These are phyloP conservation scores for Conistra vaccinii DNA, from an alignment of 2,888 invertebrate genomes.

Conservation along the genomic window DNA sequence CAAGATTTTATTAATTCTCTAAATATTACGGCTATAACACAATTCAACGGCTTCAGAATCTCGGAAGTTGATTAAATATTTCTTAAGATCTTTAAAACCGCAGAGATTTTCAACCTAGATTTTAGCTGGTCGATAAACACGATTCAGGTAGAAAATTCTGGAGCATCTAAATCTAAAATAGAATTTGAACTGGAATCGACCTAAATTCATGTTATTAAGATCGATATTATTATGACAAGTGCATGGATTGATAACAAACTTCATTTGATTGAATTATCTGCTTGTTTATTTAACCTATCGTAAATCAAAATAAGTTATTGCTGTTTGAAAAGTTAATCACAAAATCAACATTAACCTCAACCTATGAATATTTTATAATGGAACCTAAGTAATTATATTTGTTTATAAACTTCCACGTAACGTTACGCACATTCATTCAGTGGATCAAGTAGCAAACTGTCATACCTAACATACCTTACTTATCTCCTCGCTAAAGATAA, in stretches of 20 bases:
- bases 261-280: slow-evolving; percentile 17
- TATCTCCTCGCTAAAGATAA: slow-evolving; percentile 59
- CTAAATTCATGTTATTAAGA: slow-evolving; percentile 19
- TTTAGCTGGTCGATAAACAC: slow-evolving; percentile 27
- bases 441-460: slow-evolving; percentile 22
- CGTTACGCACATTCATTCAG: background rate
- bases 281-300: slow-evolving; percentile 9
- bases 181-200: slow-evolving; percentile 32
- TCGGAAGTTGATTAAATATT: slow-evolving; percentile 30
- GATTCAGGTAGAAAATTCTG: slow-evolving; percentile 37
- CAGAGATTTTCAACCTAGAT: slow-evolving; percentile 43
- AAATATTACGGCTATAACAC: slow-evolving; percentile 27
- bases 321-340: background rate
- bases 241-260: slow-evolving; percentile 11
- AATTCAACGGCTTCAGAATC: slow-evolving; percentile 16
- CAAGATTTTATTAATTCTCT: slow-evolving; percentile 32
- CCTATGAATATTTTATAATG: background rate
- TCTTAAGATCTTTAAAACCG: slow-evolving; percentile 28
- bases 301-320: slow-evolving; percentile 10
- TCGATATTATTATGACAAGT: slow-evolving; percentile 22
- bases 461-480: slow-evolving; percentile 39
- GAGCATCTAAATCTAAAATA: slow-evolving; percentile 31
- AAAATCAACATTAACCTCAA: background rate
- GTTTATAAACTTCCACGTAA: background rate
- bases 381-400: background rate